These are phyloP conservation scores for Zoanthus sociatus DNA, from an alignment of 92 coral and sea anemone genomes.

Conservation along the genomic window DNA sequence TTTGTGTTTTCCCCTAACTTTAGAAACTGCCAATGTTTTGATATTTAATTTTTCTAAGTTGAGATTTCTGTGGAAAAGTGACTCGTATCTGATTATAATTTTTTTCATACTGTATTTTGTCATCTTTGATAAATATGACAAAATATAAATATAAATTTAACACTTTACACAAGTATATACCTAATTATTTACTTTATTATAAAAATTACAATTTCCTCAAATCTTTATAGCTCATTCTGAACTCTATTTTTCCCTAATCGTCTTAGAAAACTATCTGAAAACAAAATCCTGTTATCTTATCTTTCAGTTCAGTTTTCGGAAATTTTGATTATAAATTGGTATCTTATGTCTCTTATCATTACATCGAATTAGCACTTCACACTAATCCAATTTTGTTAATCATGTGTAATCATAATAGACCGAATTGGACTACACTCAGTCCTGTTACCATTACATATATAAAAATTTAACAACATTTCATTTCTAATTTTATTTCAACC, in stretches of 20 bases:
- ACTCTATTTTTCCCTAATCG: no score
- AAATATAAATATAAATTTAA: neutral
- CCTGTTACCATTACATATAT: neutral
- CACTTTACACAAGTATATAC: neutral
- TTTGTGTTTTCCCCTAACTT: neutral
- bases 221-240: no score
- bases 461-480: neutral
- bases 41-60: neutral
- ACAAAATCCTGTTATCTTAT: no score
- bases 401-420: neutral
- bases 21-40: neutral
- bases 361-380: no score
- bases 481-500: neutral
- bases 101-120: neutral
- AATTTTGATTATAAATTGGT: no score
- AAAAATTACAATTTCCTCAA: no score
- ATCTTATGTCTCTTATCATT: no score
- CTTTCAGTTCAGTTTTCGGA: no score
- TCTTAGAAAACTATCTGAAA: no score
- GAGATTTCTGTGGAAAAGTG: constrained; percentile 9
- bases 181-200: neutral
- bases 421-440: constrained; percentile 5
- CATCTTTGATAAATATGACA: neutral
- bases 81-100: neutral
- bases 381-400: neutral